phyloP scores from a whole-genome alignment of 2,888 invertebrate species.

The Venustoraphidia nigricollis region DNA sequence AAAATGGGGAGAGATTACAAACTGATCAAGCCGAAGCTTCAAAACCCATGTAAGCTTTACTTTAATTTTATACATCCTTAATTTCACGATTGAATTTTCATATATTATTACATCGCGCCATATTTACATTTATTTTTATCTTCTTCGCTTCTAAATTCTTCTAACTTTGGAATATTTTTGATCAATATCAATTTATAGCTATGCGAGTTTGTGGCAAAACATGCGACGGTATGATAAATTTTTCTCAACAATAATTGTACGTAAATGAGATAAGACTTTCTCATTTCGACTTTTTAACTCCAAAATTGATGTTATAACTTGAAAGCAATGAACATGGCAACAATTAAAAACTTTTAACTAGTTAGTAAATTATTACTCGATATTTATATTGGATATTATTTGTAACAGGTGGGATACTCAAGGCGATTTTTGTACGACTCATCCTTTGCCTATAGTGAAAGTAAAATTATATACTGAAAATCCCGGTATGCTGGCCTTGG shows the following conservation, averaged over 20 bases:
- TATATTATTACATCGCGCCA: background rate
- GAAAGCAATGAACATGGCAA: no score
- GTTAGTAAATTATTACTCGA: background rate
- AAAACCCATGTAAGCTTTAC: constrained; percentile 71
- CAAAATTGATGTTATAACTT: no score
- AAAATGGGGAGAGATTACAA: constrained; percentile 96
- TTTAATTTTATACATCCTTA: background rate
- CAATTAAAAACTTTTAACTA: no score
- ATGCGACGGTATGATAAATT: no score
- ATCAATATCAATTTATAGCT: no score
- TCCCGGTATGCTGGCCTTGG: constrained; percentile 91
- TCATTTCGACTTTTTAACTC: no score
- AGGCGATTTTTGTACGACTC: constrained; percentile 97
- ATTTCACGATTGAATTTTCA: background rate
- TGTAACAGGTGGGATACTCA: constrained; percentile 91
- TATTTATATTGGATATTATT: constrained; percentile 6
- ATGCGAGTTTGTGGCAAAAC: no score
- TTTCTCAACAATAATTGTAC: no score
- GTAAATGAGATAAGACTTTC: no score
- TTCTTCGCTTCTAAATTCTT: constrained; percentile 1
- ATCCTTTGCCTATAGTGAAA: constrained; percentile 93
- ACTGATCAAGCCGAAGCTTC: constrained; percentile 99
- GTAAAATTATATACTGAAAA: constrained; percentile 96
- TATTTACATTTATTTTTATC: background rate
- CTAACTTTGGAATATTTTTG: background rate